Percentiles rank a stretch among this genome's conserved stretches.
These are phyloP conservation scores for Chesias legatella DNA, from an alignment of 2,888 invertebrate species.

Conservation along the genomic window DNA sequence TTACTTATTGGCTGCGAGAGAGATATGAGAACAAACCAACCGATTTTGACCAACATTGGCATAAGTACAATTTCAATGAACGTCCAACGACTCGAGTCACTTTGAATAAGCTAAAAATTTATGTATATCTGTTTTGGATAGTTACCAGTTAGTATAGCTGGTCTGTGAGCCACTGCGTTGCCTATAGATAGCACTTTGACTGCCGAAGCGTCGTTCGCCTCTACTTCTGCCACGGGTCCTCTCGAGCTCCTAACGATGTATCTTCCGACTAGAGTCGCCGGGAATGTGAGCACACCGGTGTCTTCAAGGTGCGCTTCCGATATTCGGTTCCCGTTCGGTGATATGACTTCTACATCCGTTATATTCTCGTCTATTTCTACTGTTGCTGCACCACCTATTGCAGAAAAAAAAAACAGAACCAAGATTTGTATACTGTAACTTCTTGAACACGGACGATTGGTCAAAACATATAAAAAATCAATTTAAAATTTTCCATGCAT, in stretches of 20 bases:
- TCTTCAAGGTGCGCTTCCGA: conserved; percentile 81
- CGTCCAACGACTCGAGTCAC: too few species aligned
- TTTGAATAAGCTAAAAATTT: too few species aligned
- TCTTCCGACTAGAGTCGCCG: conserved; percentile 86
- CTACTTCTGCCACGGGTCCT: conserved; percentile 78
- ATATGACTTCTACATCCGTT: conserved; percentile 84
- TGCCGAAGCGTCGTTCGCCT: conserved; percentile 88
- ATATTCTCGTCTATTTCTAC: conserved; percentile 82
- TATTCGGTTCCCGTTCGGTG: conserved; percentile 82
- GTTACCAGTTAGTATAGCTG: conserved; percentile 87
- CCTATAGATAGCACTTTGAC: conserved; percentile 87
- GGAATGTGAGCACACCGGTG: conserved; percentile 86
- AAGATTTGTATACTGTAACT: background rate
- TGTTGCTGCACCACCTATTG: conserved; percentile 74
- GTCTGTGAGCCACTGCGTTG: conserved; percentile 89
- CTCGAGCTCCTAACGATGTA: conserved; percentile 82
- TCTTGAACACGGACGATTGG: too few species aligned
- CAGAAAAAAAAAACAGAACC: background rate
- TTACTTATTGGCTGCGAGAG: too few species aligned
- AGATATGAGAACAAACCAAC: too few species aligned
- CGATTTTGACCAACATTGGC: too few species aligned
- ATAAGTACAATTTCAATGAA: too few species aligned
- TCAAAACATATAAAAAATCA: too few species aligned
- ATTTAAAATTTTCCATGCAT: too few species aligned
- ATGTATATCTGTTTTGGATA: too few species aligned